Evolutionary conservation across 2,888 invertebrate genomes (phyloP).

Genomic region (Catonia carolina): DNA sequence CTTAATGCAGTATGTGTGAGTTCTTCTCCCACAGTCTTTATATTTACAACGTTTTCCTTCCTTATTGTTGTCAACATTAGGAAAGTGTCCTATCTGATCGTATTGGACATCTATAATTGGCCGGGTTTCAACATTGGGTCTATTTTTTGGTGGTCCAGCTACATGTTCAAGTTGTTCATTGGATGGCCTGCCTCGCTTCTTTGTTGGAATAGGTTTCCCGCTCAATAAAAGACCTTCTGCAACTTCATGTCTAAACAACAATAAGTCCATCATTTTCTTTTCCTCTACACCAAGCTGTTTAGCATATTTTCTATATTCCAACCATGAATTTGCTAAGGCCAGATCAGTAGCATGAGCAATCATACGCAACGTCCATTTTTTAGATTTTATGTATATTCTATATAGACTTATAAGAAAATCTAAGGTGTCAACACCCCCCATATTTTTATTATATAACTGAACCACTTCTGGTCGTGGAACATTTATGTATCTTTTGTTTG

Average conservation of each 20-base stretch:
- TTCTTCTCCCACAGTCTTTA: no score
- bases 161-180: no score
- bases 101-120: no score
- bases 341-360: conserved; percentile 22
- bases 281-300: conserved; percentile 10
- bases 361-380: conserved; percentile 22
- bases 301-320: conserved; percentile 18
- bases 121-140: no score
- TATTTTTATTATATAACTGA: conserved; percentile 20
- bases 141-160: no score
- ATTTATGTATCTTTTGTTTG: conserved; percentile 14
- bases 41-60: no score
- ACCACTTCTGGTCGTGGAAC: conserved; percentile 23
- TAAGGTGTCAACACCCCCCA: conserved; percentile 26
- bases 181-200: conserved; percentile 14
- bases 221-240: conserved; percentile 14
- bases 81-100: no score
- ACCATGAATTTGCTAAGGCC: conserved; percentile 16
- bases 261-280: conserved; percentile 19
- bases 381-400: conserved; percentile 17
- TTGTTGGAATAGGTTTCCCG: conserved; percentile 4
- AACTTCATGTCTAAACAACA: conserved; percentile 18
- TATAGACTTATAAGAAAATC: conserved; percentile 24
- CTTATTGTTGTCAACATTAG: no score
- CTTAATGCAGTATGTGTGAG: no score